Base-by-base conservation (phyloP, 1,140 invertebrate species). In the Aphis craccivora region DNA sequence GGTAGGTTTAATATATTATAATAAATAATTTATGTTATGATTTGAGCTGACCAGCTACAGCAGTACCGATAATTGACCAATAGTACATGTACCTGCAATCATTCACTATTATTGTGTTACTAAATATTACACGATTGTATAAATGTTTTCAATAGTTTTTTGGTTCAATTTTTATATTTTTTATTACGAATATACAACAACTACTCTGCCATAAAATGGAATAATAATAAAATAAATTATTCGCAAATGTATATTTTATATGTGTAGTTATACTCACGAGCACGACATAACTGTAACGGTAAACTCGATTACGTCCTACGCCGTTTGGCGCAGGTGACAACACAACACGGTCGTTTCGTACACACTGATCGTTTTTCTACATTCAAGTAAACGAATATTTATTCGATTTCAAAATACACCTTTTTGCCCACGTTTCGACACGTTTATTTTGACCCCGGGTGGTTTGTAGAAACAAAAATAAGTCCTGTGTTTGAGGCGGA, bases 231-330 rank as follows among this genome's bases (percentile, higher is more conserved):
- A 76, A 76, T 76, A 76, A 76, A 76, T 76, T 76, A 76, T 76
- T 76, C 60, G 14, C 30, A 76, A 76, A 76, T 18, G 30, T 76
- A 18, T 76, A 76, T 76, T 76, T 76, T 76, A 76, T 76, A 76
- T 14, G 60, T 76, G 60, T 76, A 76, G 60, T 76, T 76, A 76
- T 76, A 76, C 30, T 76, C 30, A 76, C 60, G 60, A 30, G 84
- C 23, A n/a, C 84, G 84, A 86, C 84, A 86, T 25, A 86, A 86
- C 84, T 86, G 84, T 51, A 89, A 89, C 87, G 87, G 87, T 89
- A 53, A 89, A 89, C 48, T 53, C 48, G 48, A 37, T 89, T 53
- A 53, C 45, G 87, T n/a, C n/a, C 87, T 48, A 89, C 48, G 87
- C n/a, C n/a, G 20, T 53, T 89, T 89, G 87, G n/a, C 87, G 51